Percentiles rank a stretch among this genome's conserved stretches.
Evolutionary conservation across 2,888 invertebrate species (phyloP).

Genomic region (Pachymerium ferrugineum): DNA sequence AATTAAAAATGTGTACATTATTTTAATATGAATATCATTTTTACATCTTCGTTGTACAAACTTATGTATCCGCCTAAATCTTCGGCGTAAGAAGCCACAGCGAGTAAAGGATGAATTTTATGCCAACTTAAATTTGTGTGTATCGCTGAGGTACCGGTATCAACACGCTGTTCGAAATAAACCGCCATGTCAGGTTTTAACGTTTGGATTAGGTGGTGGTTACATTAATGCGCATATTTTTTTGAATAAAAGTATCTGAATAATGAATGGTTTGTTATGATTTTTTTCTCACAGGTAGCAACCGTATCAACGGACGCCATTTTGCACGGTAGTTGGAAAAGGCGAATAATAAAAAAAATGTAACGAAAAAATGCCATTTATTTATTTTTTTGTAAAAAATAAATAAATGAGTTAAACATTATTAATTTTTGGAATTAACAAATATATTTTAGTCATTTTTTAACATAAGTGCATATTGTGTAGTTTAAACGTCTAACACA

Average conservation of each 20-base stretch:
- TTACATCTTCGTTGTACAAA: constrained; percentile 77
- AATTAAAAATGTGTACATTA: background rate
- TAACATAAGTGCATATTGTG: too few species aligned
- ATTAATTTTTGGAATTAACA: too few species aligned
- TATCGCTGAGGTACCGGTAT: constrained; percentile 16
- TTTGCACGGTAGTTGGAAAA: too few species aligned
- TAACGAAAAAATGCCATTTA: too few species aligned
- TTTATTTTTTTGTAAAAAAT: too few species aligned
- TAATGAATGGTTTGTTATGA: background rate
- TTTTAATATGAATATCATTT: background rate
- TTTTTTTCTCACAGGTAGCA: background rate
- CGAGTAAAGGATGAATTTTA: constrained; percentile 68
- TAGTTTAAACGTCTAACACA: too few species aligned
- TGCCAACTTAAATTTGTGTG: constrained; percentile 67
- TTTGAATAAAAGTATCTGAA: too few species aligned
- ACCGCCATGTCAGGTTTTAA: background rate
- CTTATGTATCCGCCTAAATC: constrained; percentile 82
- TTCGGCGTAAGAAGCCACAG: constrained; percentile 79
- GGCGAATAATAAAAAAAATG: too few species aligned
- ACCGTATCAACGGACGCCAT: background rate
- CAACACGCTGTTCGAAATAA: background rate
- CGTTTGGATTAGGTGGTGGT: too few species aligned
- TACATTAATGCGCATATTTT: too few species aligned
- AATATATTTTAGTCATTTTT: too few species aligned
- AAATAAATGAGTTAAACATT: too few species aligned